These are phyloP conservation scores for Siniperca chuatsi DNA, from an alignment of 2,113 vertebrate genomes.

Conservation along the genomic window DNA sequence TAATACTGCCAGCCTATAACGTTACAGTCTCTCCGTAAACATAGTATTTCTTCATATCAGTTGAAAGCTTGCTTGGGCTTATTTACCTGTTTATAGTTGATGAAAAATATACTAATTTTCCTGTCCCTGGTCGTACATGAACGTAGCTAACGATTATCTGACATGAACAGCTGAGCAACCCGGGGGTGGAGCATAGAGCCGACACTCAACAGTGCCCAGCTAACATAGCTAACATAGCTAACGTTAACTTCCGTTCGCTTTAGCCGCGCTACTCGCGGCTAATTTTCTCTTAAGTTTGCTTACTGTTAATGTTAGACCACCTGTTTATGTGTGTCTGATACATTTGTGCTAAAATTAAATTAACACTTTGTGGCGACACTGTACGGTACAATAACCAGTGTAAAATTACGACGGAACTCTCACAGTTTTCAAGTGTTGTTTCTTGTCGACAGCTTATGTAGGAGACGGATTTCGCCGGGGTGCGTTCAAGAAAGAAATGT, in stretches of 20 bases:
- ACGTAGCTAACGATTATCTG: conserved; percentile 27
- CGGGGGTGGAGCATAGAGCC: conserved; percentile 4
- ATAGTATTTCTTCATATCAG: background rate
- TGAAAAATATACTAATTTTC: background rate
- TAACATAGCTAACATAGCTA: too few relatives aligned
- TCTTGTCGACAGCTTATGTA: background rate
- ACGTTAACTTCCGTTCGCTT: background rate
- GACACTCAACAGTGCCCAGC: too few relatives aligned
- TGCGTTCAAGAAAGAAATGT: conserved; percentile 40
- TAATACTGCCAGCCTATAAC: too few relatives aligned
- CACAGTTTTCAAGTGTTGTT: background rate
- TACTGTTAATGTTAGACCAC: background rate
- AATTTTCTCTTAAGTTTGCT: background rate
- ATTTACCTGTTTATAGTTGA: conserved; percentile 41
- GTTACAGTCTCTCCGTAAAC: too few relatives aligned
- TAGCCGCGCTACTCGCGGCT: background rate
- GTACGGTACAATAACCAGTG: accelerated
- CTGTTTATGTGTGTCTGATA: background rate
- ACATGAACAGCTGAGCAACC: conserved; percentile 63
- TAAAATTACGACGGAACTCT: conserved; percentile 1
- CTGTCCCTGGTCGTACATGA: background rate
- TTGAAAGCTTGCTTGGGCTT: background rate
- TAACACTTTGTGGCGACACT: background rate
- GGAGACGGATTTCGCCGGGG: background rate
- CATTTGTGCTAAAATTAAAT: background rate